phyloP scores from a whole-genome alignment of 2,888 invertebrate genomes.

The Xestia ashworthii region DNA sequence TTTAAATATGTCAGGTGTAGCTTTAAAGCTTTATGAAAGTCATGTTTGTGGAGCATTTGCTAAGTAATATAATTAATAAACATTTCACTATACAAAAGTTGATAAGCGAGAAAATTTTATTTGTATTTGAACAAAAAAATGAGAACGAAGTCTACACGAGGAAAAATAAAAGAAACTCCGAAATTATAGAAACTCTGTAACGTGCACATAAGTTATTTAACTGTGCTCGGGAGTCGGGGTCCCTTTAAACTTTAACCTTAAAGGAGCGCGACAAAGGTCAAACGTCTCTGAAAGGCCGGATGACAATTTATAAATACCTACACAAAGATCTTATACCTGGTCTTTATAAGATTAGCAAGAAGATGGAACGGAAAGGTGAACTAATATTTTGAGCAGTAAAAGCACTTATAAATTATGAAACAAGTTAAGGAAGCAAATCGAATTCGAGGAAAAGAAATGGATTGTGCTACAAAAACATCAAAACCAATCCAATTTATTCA shows the following conservation, averaged over 20 bases:
- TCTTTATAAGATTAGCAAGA: neutral
- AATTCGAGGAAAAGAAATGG: constrained; percentile 13
- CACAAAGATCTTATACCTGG: neutral
- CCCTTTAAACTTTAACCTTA: constrained; percentile 59
- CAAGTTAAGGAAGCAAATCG: neutral
- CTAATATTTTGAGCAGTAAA: constrained; percentile 3
- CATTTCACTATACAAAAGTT: neutral
- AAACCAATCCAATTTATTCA: neutral
- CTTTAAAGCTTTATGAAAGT: neutral
- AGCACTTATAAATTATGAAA: neutral
- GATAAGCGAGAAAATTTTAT: neutral
- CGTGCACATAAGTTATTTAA: constrained; percentile 51
- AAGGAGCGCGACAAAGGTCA: constrained; percentile 62
- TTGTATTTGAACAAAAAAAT: neutral
- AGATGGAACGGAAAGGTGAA: neutral
- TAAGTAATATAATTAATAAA: neutral
- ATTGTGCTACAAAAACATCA: constrained; percentile 11
- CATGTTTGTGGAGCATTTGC: neutral
- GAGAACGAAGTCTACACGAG: neutral
- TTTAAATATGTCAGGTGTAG: neutral
- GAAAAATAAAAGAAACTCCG: constrained; percentile 6
- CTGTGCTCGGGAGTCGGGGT: neutral
- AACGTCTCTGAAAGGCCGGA: constrained; percentile 40
- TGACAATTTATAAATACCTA: constrained; percentile 39
- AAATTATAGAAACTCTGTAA: constrained; percentile 31